Percentiles rank a stretch among this genome's conserved stretches.
phyloP scores from a whole-genome alignment of 2,113 vertebrate genomes.

The Prunella himalayana region DNA sequence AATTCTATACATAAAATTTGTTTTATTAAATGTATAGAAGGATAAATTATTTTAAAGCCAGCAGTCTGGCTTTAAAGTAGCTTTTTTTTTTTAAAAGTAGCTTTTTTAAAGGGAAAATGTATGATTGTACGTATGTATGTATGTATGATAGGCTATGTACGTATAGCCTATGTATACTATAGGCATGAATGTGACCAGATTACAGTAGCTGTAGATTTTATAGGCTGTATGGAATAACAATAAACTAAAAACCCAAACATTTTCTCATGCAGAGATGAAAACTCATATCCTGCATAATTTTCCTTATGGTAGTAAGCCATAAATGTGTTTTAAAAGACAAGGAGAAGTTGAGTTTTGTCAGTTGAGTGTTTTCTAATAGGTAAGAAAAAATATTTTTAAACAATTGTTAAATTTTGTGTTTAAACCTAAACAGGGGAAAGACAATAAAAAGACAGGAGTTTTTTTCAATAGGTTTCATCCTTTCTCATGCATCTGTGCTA shows the following conservation, averaged over 20 bases:
- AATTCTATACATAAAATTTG: neutral
- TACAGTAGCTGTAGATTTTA: neutral
- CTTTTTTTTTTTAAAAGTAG: no score
- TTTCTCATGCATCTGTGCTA: neutral
- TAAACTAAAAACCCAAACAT: neutral
- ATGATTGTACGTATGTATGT: no score
- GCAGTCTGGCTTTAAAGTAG: neutral
- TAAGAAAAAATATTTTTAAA: neutral
- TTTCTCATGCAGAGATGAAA: neutral
- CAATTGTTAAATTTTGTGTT: neutral
- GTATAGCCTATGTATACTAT: neutral
- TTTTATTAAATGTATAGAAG: neutral
- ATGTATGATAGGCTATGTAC: no score
- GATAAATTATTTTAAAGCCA: neutral
- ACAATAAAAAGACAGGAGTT: fast-evolving
- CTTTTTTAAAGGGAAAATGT: neutral
- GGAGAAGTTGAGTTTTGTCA: neutral
- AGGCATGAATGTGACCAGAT: neutral
- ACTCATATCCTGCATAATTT: neutral
- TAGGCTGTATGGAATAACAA: neutral
- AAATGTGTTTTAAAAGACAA: neutral
- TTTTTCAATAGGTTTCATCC: neutral
- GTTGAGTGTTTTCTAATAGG: neutral
- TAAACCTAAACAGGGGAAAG: neutral
- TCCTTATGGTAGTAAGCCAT: neutral